Evolutionary conservation across 2,797 vertebrate genomes (phyloP).

Genomic region (Pangasius djambal): DNA sequence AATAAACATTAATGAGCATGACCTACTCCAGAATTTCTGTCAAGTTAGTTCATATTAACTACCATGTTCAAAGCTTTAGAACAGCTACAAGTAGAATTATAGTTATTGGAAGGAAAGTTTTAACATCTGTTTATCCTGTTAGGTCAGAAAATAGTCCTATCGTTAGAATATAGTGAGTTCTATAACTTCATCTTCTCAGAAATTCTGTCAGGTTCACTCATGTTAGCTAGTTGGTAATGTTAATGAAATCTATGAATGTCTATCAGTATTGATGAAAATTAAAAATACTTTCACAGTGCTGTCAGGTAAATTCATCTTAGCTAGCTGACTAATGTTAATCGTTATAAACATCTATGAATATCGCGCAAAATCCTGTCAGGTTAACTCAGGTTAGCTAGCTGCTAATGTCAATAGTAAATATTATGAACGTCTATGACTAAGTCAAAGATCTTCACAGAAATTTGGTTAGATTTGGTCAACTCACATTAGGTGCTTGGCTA

Average conservation of each 20-base stretch:
- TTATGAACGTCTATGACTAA: background rate
- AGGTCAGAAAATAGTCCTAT: background rate
- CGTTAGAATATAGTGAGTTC: background rate
- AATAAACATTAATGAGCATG: background rate
- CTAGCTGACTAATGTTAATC: background rate
- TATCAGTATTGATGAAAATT: background rate
- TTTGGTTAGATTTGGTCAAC: background rate
- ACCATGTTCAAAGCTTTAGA: background rate
- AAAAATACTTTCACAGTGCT: background rate
- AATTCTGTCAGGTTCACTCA: no score
- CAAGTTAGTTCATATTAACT: background rate
- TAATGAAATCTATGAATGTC: background rate
- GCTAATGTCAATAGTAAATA: background rate
- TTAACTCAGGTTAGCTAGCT: background rate
- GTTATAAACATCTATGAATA: background rate
- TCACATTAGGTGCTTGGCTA: background rate
- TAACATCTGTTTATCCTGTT: background rate
- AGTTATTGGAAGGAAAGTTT: background rate
- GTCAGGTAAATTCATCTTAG: background rate
- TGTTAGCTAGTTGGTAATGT: background rate
- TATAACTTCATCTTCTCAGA: background rate
- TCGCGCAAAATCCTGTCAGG: background rate
- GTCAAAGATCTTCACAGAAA: background rate
- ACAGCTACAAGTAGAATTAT: background rate
- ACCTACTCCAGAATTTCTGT: background rate